Conservation (phyloP, 2,113 vertebrate genomes). For the Bubo bubo region DNA sequence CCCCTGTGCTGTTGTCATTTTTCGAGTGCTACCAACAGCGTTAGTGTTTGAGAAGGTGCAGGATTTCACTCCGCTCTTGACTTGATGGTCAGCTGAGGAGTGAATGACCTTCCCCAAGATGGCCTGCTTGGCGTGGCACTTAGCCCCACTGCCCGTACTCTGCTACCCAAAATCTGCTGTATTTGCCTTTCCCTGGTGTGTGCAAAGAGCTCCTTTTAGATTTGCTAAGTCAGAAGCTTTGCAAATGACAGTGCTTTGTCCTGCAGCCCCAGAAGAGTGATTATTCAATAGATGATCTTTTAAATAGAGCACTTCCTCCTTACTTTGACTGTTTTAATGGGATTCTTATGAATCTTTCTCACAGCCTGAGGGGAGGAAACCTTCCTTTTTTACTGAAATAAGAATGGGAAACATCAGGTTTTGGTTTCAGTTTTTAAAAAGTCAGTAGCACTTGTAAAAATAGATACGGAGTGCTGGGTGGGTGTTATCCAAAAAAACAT, state of each 20-base stretch:
- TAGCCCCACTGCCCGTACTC: not conserved
- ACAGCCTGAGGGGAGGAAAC: not conserved
- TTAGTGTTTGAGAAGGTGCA: not conserved
- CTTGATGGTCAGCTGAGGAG: not conserved
- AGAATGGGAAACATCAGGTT: not conserved
- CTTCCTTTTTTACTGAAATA: not conserved
- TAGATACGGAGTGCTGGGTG: not conserved
- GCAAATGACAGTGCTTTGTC: not conserved
- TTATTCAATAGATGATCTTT: slow-evolving; percentile 25
- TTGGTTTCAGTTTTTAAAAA: not conserved
- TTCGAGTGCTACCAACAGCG: fast-evolving
- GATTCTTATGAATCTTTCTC: not conserved
- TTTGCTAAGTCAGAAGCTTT: slow-evolving; percentile 18
- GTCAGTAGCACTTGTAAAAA: not conserved
- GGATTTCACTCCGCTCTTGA: not conserved
- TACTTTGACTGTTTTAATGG: not conserved
- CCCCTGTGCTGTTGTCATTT: fast-evolving
- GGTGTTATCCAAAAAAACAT: not conserved
- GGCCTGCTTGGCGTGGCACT: fast-evolving
- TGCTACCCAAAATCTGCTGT: not conserved
- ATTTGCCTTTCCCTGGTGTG: not conserved
- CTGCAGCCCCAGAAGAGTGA: not conserved
- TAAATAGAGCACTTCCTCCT: slow-evolving; percentile 38
- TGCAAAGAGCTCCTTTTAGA: not conserved
- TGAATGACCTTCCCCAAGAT: fast-evolving